Conservation (phyloP, 2,797 vertebrate species). For the Peromyscus nudipes region DNA sequence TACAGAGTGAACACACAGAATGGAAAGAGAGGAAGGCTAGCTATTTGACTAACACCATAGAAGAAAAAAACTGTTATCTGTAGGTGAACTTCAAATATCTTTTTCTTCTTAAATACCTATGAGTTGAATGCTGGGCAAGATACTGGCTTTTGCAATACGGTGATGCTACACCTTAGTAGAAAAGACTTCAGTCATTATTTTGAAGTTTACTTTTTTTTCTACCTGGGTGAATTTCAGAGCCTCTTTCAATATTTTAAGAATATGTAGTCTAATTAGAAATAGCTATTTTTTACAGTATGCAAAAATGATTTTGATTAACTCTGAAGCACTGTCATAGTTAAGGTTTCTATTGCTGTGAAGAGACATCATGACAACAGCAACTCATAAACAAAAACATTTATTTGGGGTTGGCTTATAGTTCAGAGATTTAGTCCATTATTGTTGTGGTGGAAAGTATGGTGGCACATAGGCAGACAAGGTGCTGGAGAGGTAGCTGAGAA, state of each 20-base stretch:
- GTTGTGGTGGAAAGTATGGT: background rate
- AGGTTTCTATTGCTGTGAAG: background rate
- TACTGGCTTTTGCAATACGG: background rate
- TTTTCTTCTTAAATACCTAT: background rate
- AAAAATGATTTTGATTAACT: conserved; percentile 69
- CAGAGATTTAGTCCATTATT: background rate
- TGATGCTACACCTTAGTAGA: background rate
- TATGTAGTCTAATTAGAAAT: background rate
- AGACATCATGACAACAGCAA: background rate
- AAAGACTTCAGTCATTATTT: background rate
- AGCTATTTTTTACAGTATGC: conserved; percentile 4
- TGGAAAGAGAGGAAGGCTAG: background rate
- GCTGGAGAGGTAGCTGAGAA: background rate
- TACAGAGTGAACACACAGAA: background rate
- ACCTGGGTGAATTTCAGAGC: background rate
- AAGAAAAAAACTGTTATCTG: background rate
- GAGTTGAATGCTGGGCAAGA: background rate
- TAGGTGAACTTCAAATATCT: background rate
- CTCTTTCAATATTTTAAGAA: background rate
- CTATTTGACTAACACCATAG: background rate
- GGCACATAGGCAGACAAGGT: background rate
- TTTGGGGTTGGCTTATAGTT: background rate
- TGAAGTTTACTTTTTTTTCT: conserved; percentile 56
- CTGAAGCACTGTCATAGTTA: background rate
- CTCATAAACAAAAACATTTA: background rate